Percentiles rank a stretch among this genome's conserved stretches.
Conservation (phyloP, 2,113 vertebrate genomes). For the Meles meles region DNA sequence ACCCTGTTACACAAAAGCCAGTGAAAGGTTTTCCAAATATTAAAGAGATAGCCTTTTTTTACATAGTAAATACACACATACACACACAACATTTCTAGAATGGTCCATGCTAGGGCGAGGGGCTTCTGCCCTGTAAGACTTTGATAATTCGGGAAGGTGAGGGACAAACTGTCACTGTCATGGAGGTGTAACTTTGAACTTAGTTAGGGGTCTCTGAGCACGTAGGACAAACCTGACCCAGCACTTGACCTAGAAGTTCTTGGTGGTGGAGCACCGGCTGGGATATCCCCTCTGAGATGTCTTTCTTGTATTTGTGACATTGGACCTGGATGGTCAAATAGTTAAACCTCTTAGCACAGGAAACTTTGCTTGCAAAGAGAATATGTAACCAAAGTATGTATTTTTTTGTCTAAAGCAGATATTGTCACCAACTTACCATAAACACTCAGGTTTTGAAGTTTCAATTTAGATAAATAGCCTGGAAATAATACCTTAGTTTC, state of each 20-base stretch:
- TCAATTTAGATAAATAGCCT: background rate
- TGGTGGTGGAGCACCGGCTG: accelerated
- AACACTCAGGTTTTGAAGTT: background rate
- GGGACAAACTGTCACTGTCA: accelerated
- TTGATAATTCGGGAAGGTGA: too few species aligned
- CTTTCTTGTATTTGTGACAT: background rate
- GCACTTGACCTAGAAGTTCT: background rate
- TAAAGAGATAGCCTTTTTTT: background rate
- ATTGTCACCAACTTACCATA: background rate
- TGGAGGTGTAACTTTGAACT: background rate
- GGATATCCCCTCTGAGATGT: background rate
- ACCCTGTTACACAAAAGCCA: background rate
- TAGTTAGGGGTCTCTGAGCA: background rate
- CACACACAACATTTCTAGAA: background rate
- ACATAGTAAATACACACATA: background rate
- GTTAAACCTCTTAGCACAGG: background rate
- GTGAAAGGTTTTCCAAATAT: background rate
- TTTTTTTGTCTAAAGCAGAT: background rate
- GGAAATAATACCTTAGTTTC: background rate
- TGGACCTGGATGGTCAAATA: background rate
- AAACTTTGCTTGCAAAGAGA: background rate
- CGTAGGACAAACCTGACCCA: too few species aligned
- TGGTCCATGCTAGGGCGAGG: background rate
- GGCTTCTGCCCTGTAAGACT: background rate
- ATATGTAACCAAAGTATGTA: background rate